These are phyloP conservation scores for Parapsyche elsis DNA, from an alignment of 1,140 invertebrate genomes.

Conservation along the genomic window DNA sequence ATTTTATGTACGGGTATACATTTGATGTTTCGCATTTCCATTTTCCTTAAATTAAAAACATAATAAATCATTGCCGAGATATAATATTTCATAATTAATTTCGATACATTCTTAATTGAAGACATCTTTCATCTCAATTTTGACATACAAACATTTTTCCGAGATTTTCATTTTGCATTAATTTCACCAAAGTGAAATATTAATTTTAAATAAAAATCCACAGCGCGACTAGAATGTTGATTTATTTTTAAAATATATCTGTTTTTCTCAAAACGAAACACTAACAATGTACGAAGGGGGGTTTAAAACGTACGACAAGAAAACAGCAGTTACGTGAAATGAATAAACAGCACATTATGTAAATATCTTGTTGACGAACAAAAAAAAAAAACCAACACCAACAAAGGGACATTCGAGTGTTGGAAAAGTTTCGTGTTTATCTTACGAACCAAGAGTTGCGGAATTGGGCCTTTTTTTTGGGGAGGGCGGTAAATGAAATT, in stretches of 20 bases:
- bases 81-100: no score
- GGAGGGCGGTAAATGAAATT: constrained; percentile 11
- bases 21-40: no score
- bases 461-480: not conserved
- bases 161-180: no score
- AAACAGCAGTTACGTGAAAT: not conserved
- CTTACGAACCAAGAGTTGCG: constrained; percentile 10
- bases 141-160: no score
- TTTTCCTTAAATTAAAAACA: no score
- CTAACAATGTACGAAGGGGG: not conserved
- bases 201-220: no score
- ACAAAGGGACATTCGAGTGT: not conserved
- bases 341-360: constrained; percentile 33
- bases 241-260: not conserved
- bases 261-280: no score
- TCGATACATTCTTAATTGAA: not conserved
- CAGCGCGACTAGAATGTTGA: no score
- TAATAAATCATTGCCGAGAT: no score
- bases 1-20: no score
- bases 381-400: not conserved
- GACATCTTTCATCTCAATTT: not conserved
- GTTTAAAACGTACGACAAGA: not conserved
- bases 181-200: no score
- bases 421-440: constrained; percentile 10
- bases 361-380: constrained; percentile 13